Conservation (phyloP, 2,888 invertebrate genomes). For the Diplolepis rosae region DNA sequence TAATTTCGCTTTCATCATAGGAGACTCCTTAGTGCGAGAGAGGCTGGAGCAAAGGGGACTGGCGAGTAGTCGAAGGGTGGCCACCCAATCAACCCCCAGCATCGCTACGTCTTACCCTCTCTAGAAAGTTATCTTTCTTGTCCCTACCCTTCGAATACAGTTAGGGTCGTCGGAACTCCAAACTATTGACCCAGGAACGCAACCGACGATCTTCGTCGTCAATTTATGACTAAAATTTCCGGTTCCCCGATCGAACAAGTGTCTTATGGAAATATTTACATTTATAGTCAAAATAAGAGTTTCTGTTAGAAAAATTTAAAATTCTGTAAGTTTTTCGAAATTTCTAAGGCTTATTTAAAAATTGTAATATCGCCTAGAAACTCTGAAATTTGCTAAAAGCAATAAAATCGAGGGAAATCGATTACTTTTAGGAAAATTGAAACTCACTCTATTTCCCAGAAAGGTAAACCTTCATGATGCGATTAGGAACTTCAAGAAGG, state of each 20-base stretch:
- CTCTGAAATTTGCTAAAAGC: not conserved
- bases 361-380: no score
- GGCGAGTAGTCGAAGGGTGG: constrained; percentile 56
- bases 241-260: not conserved
- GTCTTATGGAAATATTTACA: no score
- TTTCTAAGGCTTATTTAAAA: not conserved
- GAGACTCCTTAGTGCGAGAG: constrained; percentile 51
- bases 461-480: constrained; percentile 2
- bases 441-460: constrained; percentile 1
- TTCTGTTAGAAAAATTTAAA: not conserved
- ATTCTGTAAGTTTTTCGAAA: not conserved
- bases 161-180: constrained; percentile 54
- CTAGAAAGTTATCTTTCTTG: constrained; percentile 72
- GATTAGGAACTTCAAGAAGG: constrained; percentile 6
- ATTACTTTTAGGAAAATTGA: constrained; percentile 16
- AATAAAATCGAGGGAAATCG: constrained; percentile 7
- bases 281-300: not conserved
- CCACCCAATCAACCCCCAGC: constrained; percentile 72
- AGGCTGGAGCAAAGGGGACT: constrained; percentile 59
- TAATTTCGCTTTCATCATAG: constrained; percentile 67
- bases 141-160: constrained; percentile 58
- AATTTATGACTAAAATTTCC: constrained; percentile 8
- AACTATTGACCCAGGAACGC: constrained; percentile 49
- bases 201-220: constrained; percentile 19
- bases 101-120: constrained; percentile 71